These are phyloP conservation scores for mouse (Mus musculus) DNA, from an alignment of 2,113 vertebrate species.

Conservation along the genomic window GRCm39 chr10:127832001-127832500, in stretches of 20 bases:
- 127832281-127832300: neutral
- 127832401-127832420: neutral
- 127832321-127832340: neutral
- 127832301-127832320: neutral
- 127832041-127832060: no score
- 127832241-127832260: neutral
- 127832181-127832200: neutral
- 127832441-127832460: neutral
- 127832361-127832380: neutral
- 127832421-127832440: neutral
- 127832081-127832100: no score
- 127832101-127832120: no score
- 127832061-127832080: no score
- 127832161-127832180: no score
- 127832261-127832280: neutral
- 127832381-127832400: neutral
- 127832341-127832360: no score
- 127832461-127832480: no score
- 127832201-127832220: neutral
- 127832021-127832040: no score
- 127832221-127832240: neutral
- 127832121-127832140: no score
- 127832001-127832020: no score
- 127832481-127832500: no score
- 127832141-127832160: no score